A percentile compares a stretch with the other conserved stretches of the same genome.
These are phyloP conservation scores for Mungos mungo DNA, from an alignment of 2,113 vertebrate genomes.

Conservation along the genomic window DNA sequence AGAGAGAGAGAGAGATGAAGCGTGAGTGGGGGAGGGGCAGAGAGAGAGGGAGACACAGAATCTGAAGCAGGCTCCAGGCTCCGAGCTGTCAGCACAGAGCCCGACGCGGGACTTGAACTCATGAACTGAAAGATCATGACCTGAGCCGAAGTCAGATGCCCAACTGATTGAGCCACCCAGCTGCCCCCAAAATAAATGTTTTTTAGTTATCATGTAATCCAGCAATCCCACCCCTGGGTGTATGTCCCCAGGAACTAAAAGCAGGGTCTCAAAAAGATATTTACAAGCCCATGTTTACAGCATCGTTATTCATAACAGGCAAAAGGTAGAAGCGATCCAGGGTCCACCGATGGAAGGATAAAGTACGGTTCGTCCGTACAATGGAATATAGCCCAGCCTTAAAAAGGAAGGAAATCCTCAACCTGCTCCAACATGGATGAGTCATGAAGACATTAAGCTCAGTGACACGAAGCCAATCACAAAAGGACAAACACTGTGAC, in stretches of 20 bases:
- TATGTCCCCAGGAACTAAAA: neutral
- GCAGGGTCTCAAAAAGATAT: neutral
- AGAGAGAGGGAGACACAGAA: no score
- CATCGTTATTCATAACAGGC: neutral
- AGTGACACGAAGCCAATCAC: neutral
- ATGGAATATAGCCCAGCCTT: neutral
- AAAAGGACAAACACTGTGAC: neutral
- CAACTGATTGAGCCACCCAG: no score
- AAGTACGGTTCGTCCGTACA: neutral
- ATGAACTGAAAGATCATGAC: no score
- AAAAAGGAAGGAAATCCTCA: neutral
- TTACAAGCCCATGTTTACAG: accelerated
- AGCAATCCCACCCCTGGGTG: neutral
- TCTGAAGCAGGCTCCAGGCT: no score
- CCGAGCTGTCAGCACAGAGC: no score
- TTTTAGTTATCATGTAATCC: neutral
- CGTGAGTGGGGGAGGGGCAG: no score
- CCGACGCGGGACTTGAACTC: no score
- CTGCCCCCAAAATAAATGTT: neutral
- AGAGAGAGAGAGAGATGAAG: no score
- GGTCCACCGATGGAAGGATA: no score
- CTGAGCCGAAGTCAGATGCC: no score
- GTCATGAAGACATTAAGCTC: neutral
- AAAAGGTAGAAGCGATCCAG: neutral
- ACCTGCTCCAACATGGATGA: no score